A percentile compares a stretch with the other conserved stretches of the same genome.
phyloP scores from a whole-genome alignment of 2,888 invertebrate species.

The Odontomyia ornata region DNA sequence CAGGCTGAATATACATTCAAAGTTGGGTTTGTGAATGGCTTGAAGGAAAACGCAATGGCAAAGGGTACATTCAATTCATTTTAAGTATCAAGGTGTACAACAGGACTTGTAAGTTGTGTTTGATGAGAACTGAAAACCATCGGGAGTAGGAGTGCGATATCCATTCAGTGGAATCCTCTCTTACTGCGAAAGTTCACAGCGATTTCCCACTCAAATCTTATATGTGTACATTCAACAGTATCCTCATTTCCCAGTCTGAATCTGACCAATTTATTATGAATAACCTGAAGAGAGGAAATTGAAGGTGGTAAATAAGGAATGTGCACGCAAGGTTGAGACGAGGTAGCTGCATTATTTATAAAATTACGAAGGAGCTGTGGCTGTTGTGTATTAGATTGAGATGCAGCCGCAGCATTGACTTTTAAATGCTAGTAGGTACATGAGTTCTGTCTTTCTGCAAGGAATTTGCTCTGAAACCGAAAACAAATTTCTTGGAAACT shows the following conservation, averaged over 20 bases:
- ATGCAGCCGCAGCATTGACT: no score
- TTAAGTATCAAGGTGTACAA: background rate
- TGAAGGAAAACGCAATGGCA: background rate
- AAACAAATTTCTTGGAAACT: no score
- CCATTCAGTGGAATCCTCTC: background rate
- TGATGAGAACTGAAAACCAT: background rate
- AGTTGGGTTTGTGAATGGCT: background rate
- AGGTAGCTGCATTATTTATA: no score
- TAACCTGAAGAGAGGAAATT: slow-evolving; percentile 2
- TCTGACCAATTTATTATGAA: slow-evolving; percentile 2
- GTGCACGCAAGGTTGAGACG: no score
- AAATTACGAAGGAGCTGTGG: no score
- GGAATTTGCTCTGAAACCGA: no score
- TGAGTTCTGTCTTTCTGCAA: no score
- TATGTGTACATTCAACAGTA: background rate
- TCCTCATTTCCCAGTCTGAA: background rate
- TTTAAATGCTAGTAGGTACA: no score
- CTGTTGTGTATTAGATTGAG: no score
- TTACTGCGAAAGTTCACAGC: background rate
- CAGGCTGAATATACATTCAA: no score
- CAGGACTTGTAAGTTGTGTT: background rate
- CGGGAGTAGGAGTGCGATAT: background rate
- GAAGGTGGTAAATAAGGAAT: background rate
- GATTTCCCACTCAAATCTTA: background rate
- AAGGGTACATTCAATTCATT: background rate